These are phyloP conservation scores for Elephas maximus DNA, from an alignment of 2,113 vertebrate species.

Conservation along the genomic window DNA sequence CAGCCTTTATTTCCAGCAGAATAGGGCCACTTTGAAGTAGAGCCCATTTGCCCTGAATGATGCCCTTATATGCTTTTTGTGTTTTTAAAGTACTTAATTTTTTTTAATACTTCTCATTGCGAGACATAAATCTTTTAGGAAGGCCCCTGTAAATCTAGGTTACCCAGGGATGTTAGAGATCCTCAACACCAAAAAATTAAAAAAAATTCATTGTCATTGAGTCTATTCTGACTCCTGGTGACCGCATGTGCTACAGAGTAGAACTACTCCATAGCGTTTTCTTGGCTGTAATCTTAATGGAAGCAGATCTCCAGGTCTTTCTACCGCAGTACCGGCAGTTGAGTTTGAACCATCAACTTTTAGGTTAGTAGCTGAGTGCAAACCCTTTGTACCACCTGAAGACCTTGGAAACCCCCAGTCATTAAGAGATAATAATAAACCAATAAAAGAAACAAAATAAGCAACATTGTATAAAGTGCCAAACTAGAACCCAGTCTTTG, in stretches of 20 bases:
- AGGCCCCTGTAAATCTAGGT: neutral
- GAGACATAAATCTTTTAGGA: neutral
- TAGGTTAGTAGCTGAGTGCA: neutral
- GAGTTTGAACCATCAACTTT: too few species aligned
- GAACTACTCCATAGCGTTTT: too few species aligned
- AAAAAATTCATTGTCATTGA: neutral
- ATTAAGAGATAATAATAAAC: neutral
- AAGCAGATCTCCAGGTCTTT: too few species aligned
- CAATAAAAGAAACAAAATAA: neutral
- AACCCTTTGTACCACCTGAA: neutral
- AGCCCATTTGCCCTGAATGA: neutral
- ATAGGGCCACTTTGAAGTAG: neutral
- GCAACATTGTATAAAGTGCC: neutral
- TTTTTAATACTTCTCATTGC: slow-evolving; percentile 4
- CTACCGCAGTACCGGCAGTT: too few species aligned
- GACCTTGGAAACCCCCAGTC: neutral
- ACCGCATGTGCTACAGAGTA: too few species aligned
- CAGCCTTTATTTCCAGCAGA: neutral
- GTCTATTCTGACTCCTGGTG: too few species aligned
- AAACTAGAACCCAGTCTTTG: neutral
- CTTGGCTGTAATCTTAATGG: too few species aligned
- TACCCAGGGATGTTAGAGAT: neutral
- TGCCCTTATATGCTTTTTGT: neutral
- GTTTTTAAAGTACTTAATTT: slow-evolving; percentile 13
- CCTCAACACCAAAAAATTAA: too few species aligned